Conservation (phyloP, 2,113 vertebrate genomes). For the Sisor rabdophorus region DNA sequence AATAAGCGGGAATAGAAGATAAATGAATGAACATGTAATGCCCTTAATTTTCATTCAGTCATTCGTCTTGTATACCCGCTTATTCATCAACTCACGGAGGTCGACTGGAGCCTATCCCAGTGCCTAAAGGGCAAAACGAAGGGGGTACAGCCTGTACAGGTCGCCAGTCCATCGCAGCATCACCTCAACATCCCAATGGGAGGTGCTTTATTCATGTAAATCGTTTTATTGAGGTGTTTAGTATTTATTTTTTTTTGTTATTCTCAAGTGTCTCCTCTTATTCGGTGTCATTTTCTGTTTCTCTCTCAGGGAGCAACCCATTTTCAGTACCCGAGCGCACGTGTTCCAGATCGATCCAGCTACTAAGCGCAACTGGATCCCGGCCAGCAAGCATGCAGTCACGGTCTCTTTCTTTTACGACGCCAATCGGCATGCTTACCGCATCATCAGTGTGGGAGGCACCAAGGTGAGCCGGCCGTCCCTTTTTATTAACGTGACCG, state of each 20-base stretch:
- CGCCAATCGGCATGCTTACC: constrained; percentile 84
- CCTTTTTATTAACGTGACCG: background rate
- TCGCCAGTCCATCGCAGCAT: too few species aligned
- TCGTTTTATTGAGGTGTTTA: too few species aligned
- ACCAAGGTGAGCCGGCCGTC: constrained; percentile 78
- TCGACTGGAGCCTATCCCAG: too few species aligned
- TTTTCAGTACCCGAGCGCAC: constrained; percentile 92
- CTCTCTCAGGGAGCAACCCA: constrained; percentile 86
- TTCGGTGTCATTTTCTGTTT: background rate
- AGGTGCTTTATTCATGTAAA: too few species aligned
- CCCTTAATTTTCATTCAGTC: too few species aligned
- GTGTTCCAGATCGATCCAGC: constrained; percentile 95
- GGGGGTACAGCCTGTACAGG: too few species aligned
- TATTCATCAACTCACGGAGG: too few species aligned
- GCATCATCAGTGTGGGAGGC: constrained; percentile 96
- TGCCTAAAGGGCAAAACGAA: too few species aligned
- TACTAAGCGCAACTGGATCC: constrained; percentile 96
- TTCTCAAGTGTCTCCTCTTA: background rate
- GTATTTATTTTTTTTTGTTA: background rate
- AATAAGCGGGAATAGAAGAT: too few species aligned
- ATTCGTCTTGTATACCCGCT: too few species aligned
- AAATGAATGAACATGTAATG: too few species aligned
- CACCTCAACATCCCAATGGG: too few species aligned
- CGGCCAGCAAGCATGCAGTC: constrained; percentile 90
- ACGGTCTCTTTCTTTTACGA: constrained; percentile 96